A percentile compares a stretch with the other conserved stretches of the same genome.
These are phyloP conservation scores for Argentina silus DNA, from an alignment of 2,797 vertebrate species.

Conservation along the genomic window DNA sequence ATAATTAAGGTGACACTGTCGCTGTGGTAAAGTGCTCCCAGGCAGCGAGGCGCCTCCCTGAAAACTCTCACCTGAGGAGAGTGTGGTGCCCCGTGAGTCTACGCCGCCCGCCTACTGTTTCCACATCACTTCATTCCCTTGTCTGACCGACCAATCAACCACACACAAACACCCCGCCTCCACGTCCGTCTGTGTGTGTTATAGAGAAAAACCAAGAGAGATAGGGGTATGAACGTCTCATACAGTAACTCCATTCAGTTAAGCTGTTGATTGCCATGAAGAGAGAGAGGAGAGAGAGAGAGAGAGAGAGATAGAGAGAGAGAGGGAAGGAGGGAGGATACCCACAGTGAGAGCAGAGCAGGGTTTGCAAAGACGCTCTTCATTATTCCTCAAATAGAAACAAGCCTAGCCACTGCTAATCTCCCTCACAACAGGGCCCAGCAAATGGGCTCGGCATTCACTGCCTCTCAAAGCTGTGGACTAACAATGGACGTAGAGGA, in stretches of 20 bases:
- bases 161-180: background rate
- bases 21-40: slow-evolving; percentile 46
- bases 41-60: slow-evolving; percentile 33
- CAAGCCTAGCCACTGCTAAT: slow-evolving; percentile 65
- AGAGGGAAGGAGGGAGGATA: background rate
- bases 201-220: background rate
- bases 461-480: slow-evolving; percentile 56
- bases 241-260: background rate
- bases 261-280: background rate
- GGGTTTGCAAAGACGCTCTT: slow-evolving; percentile 56
- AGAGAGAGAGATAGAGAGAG: background rate
- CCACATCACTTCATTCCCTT: slow-evolving; percentile 23
- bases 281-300: background rate
- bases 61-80: slow-evolving; percentile 53
- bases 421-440: slow-evolving; percentile 57
- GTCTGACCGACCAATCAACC: background rate
- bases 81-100: slow-evolving; percentile 37
- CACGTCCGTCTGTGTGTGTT: background rate
- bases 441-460: slow-evolving; percentile 60
- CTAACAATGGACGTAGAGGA: slow-evolving; percentile 66
- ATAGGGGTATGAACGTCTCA: slow-evolving; percentile 1
- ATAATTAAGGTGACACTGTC: slow-evolving; percentile 72
- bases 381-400: slow-evolving; percentile 76
- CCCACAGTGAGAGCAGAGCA: slow-evolving; percentile 30
- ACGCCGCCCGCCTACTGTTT: slow-evolving; percentile 20